Conservation (phyloP, 2,888 invertebrate genomes). For the Hypolimnas misippus region DNA sequence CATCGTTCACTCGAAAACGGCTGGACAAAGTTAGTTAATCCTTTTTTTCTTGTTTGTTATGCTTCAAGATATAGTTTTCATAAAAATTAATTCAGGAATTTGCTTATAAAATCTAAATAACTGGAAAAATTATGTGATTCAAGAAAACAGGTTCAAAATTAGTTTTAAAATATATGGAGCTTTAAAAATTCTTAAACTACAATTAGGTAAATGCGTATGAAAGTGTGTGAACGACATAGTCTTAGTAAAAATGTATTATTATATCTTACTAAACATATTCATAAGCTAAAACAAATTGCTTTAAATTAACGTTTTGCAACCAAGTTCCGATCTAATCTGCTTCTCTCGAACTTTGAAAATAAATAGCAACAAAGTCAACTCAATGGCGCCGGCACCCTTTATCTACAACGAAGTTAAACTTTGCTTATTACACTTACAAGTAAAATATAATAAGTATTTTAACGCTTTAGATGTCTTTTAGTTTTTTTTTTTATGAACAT, state of each 20-base stretch:
- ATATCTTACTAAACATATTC: slow-evolving; percentile 13
- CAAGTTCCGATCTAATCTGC: slow-evolving; percentile 26
- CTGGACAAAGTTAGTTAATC: too few species aligned
- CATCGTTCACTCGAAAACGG: too few species aligned
- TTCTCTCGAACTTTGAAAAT: slow-evolving; percentile 22
- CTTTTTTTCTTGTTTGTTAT: too few species aligned
- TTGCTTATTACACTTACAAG: background rate
- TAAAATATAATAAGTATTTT: background rate
- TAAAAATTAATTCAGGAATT: too few species aligned
- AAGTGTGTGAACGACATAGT: too few species aligned
- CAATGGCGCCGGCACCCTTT: background rate
- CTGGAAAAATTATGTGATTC: too few species aligned
- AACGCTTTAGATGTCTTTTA: background rate
- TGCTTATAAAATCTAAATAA: too few species aligned
- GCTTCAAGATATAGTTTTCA: too few species aligned
- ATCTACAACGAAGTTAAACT: slow-evolving; percentile 5
- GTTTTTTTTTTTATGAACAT: background rate
- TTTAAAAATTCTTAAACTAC: too few species aligned
- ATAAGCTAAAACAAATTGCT: slow-evolving; percentile 17
- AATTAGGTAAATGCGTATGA: too few species aligned
- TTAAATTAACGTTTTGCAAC: slow-evolving; percentile 23
- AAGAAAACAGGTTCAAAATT: too few species aligned
- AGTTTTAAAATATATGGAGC: too few species aligned
- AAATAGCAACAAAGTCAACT: slow-evolving; percentile 27
- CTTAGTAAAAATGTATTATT: background rate